These are phyloP conservation scores for Pseudanteris insignis DNA, from an alignment of 2,888 invertebrate genomes.

Conservation along the genomic window DNA sequence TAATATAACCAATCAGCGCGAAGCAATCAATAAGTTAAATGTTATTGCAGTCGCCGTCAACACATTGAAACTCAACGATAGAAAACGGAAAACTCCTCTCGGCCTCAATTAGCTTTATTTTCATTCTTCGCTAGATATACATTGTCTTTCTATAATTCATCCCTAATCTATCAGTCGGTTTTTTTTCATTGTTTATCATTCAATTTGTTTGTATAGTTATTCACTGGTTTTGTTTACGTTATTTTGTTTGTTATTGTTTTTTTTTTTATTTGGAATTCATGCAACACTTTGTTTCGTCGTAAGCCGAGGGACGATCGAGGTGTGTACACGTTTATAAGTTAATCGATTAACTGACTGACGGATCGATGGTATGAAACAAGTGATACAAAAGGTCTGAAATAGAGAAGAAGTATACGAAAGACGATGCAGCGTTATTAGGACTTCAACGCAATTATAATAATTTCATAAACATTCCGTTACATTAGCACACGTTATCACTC, in stretches of 20 bases:
- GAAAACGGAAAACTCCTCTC: conserved; percentile 51
- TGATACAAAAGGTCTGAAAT: conserved; percentile 11
- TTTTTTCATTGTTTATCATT: conserved; percentile 7
- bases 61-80: conserved; percentile 63
- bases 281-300: not conserved
- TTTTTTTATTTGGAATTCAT: not conserved
- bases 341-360: too few relatives aligned
- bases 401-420: conserved; percentile 25
- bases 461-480: conserved; percentile 54
- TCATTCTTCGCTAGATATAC: conserved; percentile 30
- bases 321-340: too few relatives aligned
- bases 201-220: not conserved
- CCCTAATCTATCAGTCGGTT: conserved; percentile 19
- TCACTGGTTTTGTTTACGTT: not conserved
- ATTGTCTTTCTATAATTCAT: conserved; percentile 39
- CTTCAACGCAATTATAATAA: conserved; percentile 45
- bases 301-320: too few relatives aligned
- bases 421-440: conserved; percentile 18
- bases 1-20: conserved; percentile 45
- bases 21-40: conserved; percentile 52
- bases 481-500: conserved; percentile 62
- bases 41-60: conserved; percentile 56
- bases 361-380: conserved; percentile 2
- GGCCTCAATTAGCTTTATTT: conserved; percentile 32
- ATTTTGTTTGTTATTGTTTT: not conserved